A percentile compares a stretch with the other conserved stretches of the same genome.
These are phyloP conservation scores for Mylabris phalerata DNA, from an alignment of 1,140 invertebrate genomes.

Conservation along the genomic window DNA sequence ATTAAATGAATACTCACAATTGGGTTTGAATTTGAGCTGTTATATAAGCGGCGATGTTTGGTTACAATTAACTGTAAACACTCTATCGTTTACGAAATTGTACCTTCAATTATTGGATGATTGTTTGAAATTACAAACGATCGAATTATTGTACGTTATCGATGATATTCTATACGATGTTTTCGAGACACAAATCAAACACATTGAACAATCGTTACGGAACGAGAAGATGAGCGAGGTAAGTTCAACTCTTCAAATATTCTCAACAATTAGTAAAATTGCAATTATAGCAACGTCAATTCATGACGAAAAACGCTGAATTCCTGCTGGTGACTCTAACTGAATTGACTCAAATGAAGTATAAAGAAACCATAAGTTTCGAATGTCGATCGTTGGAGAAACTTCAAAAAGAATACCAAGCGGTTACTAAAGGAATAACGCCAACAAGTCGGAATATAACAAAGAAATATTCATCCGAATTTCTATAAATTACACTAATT, in stretches of 20 bases:
- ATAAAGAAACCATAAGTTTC: slow-evolving; percentile 39
- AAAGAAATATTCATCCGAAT: slow-evolving; percentile 42
- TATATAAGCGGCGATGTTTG: slow-evolving; percentile 58
- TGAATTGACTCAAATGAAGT: slow-evolving; percentile 45
- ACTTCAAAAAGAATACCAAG: slow-evolving; percentile 38
- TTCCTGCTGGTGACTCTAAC: slow-evolving; percentile 50
- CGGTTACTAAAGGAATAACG: slow-evolving; percentile 29
- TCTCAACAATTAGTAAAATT: not conserved
- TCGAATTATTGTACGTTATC: slow-evolving; percentile 57
- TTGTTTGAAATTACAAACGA: slow-evolving; percentile 58
- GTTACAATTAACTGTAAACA: slow-evolving; percentile 64
- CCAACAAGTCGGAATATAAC: slow-evolving; percentile 32
- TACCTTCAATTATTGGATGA: slow-evolving; percentile 61
- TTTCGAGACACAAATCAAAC: slow-evolving; percentile 58
- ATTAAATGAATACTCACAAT: slow-evolving; percentile 50
- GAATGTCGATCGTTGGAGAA: slow-evolving; percentile 37
- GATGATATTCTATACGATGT: slow-evolving; percentile 57
- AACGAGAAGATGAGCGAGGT: slow-evolving; percentile 55
- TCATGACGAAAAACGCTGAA: slow-evolving; percentile 50
- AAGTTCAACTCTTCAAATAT: slow-evolving; percentile 21
- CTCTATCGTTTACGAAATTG: slow-evolving; percentile 61
- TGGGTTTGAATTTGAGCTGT: slow-evolving; percentile 48
- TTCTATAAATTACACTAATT: slow-evolving; percentile 29
- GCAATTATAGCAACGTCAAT: slow-evolving; percentile 42
- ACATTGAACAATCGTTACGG: slow-evolving; percentile 53